Base-by-base conservation (phyloP, 2,797 vertebrate species). In the Silurus aristotelis region DNA sequence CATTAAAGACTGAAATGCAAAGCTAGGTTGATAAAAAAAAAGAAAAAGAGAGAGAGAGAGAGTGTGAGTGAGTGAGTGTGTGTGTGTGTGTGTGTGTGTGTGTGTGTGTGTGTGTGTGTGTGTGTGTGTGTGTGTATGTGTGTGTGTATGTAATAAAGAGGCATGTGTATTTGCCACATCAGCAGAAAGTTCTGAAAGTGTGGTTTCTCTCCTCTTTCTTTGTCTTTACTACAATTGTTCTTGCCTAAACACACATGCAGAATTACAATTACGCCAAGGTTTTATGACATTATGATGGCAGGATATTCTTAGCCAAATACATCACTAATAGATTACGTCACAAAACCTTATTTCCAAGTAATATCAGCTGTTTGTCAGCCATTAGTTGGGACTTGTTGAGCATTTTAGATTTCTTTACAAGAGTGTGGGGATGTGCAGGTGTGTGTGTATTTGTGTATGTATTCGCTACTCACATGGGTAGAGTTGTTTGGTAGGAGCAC, bases 401-500 rank as follows among this genome's bases (percentile, higher is more conserved):
- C n/a, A 58, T 31, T 60, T 77, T 6, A 38, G 25, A 9, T 27
- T 58, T 56, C 73, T 58, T 25, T 14, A 31, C 7, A 58, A 46
- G 22, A 38, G n/a, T 7, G 27, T 52, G 38, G 58, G 52, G 15
- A 25, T 72, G 38, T 48, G 10, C 17, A 15, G 52, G 52, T 55
- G 19, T 27, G 7, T 27, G 55, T 79, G 20, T 71, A 70, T 56
- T 61, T 48, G 4, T 76, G 68, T 48, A 46, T 67, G 31, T 22
- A 31, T 82, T 66, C 43, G 72, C 60, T 19, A 61, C 64, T 78
- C 43, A 78, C 96, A 94, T 93, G 97, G 96, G 88, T 97, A 99
- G 90, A 99, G 95, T 93, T 99, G 97, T 94, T 96, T 97, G 91
- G 97, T 99, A 0, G 98, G 98, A 2, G 97, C 97, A 58, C 97